Conservation (phyloP, 2,113 vertebrate species). For the Gadus chalcogrammus region DNA sequence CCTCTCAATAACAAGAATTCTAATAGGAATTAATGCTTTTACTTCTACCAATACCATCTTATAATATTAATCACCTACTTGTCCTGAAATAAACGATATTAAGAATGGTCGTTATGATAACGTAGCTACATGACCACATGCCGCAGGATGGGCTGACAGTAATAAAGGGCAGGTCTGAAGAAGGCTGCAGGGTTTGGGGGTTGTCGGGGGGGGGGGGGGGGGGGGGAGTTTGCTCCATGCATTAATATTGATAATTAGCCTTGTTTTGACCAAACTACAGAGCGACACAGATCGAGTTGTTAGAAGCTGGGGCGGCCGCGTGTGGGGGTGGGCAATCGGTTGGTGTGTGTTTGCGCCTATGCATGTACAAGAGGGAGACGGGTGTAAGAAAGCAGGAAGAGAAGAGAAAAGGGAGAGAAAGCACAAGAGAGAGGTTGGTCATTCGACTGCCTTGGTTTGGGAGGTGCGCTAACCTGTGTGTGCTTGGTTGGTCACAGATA, state of each 20-base stretch:
- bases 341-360: background rate
- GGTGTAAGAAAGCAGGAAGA: background rate
- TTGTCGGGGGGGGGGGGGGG: background rate
- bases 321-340: background rate
- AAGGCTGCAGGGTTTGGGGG: conserved; percentile 1
- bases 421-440: too few relatives aligned
- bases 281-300: conserved; percentile 41
- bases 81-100: too few relatives aligned
- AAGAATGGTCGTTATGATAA: too few relatives aligned
- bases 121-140: too few relatives aligned
- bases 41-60: too few relatives aligned
- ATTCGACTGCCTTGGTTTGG: too few relatives aligned
- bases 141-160: conserved; percentile 18
- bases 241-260: conserved; percentile 70
- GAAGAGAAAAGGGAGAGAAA: too few relatives aligned
- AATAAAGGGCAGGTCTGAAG: conserved; percentile 28
- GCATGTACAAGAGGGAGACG: background rate
- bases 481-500: too few relatives aligned
- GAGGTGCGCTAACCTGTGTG: too few relatives aligned
- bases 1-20: too few relatives aligned
- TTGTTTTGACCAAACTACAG: conserved; percentile 57
- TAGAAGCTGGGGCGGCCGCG: conserved; percentile 22
- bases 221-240: conserved; percentile 40
- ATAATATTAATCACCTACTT: too few relatives aligned
- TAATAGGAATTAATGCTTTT: too few relatives aligned